These are phyloP conservation scores for Akabosia matsudoensis DNA, from an alignment of 1,140 invertebrate species.

Conservation along the genomic window DNA sequence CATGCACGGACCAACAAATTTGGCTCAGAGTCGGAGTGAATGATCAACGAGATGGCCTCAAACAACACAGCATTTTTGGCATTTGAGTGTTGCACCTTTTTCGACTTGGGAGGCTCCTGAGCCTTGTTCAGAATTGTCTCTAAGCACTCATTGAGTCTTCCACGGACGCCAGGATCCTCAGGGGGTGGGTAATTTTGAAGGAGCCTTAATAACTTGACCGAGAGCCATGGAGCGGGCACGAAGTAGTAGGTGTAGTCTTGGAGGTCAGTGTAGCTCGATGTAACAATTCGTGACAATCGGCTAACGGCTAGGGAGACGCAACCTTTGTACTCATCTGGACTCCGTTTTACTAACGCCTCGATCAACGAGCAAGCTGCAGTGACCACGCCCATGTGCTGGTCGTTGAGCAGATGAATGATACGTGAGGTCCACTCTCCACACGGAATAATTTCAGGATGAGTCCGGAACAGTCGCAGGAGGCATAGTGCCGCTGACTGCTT, in stretches of 20 bases:
- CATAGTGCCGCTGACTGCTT: conserved; percentile 99
- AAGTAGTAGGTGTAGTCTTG: conserved; percentile 99
- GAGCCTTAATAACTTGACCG: conserved; percentile 92
- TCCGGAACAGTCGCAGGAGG: conserved; percentile 86
- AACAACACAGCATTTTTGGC: conserved; percentile 99
- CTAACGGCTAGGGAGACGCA: conserved; percentile 97
- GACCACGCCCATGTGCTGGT: conserved; percentile 98
- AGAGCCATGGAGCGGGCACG: conserved; percentile 99
- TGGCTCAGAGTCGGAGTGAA: conserved; percentile 98
- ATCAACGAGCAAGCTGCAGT: conserved; percentile 97
- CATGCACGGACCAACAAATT: conserved; percentile 95
- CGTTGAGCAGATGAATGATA: conserved; percentile 97
- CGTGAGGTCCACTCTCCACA: conserved; percentile 98
- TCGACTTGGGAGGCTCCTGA: conserved; percentile 98
- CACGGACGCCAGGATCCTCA: conserved; percentile 91
- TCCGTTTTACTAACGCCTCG: conserved; percentile 96
- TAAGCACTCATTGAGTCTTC: conserved; percentile 93
- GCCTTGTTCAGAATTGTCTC: conserved; percentile 99
- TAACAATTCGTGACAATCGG: conserved; percentile 92
- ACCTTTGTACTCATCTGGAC: conserved; percentile 98
- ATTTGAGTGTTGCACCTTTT: conserved; percentile 99
- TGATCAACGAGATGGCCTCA: conserved; percentile 99
- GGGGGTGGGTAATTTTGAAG: conserved; percentile 98
- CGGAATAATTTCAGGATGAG: conserved; percentile 89
- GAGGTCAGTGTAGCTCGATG: conserved; percentile 94